These are phyloP conservation scores for Scrobipalpa costella DNA, from an alignment of 2,888 invertebrate genomes.

Conservation along the genomic window DNA sequence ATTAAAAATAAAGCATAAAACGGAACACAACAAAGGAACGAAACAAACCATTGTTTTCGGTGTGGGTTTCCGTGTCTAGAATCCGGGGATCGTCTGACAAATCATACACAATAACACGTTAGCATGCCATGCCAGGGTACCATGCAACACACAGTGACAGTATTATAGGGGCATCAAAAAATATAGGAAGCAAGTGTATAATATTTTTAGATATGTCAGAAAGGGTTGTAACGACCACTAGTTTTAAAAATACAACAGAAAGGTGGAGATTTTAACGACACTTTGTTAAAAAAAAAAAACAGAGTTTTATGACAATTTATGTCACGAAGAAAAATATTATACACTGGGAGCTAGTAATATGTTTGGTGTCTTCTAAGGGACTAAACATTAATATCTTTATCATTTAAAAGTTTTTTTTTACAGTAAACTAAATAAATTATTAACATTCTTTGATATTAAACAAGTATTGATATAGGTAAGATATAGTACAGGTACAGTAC, in stretches of 20 bases:
- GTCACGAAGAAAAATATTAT: not conserved
- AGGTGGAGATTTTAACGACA: too few relatives aligned
- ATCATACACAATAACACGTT: conserved; percentile 74
- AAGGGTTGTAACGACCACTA: not conserved
- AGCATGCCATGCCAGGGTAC: conserved; percentile 77
- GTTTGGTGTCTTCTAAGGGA: not conserved
- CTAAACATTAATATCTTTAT: not conserved
- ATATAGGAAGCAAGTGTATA: not conserved
- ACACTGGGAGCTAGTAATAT: not conserved
- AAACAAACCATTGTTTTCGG: conserved; percentile 76
- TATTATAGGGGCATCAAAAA: not conserved
- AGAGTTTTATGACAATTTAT: too few relatives aligned
- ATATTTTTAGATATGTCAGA: conserved; percentile 6
- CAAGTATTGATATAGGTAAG: too few relatives aligned
- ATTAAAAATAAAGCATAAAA: conserved; percentile 47
- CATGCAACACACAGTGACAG: conserved; percentile 67
- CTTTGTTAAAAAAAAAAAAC: too few relatives aligned
- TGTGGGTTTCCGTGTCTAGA: conserved; percentile 74
- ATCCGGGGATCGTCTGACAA: conserved; percentile 80
- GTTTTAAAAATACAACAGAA: not conserved
- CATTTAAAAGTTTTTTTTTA: not conserved
- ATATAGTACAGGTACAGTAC: too few relatives aligned
- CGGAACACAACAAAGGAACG: conserved; percentile 55
- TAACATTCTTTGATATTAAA: too few relatives aligned
- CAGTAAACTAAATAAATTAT: not conserved